phyloP scores from a whole-genome alignment of 2,797 vertebrate genomes.

The Phoxinus dragarum region DNA sequence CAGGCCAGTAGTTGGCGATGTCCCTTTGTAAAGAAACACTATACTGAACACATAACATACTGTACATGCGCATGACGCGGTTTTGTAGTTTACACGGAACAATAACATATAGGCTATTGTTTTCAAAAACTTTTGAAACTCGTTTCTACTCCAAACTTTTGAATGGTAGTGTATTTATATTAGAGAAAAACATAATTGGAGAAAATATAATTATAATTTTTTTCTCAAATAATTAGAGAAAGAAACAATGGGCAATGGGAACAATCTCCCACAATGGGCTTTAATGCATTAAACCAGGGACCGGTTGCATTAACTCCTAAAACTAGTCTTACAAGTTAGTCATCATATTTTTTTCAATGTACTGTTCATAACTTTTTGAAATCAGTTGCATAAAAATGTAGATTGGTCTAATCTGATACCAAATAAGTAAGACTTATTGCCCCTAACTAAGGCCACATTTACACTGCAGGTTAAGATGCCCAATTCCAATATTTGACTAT shows the following conservation, averaged over 20 bases:
- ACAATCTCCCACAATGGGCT: not conserved
- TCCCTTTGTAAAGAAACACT: too few species aligned
- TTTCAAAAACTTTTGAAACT: not conserved
- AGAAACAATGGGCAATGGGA: not conserved
- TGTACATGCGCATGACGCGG: not conserved
- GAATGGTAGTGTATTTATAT: not conserved
- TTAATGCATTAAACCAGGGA: slow-evolving; percentile 4
- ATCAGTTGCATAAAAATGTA: not conserved
- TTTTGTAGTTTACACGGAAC: not conserved
- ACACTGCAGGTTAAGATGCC: not conserved
- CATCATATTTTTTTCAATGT: not conserved
- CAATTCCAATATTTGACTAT: not conserved
- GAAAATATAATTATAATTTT: not conserved
- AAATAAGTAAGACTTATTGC: not conserved
- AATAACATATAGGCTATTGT: not conserved
- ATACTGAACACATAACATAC: not conserved
- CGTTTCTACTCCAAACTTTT: too few species aligned
- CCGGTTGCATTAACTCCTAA: not conserved
- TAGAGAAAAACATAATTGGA: not conserved
- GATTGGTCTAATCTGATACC: not conserved
- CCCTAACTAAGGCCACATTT: not conserved
- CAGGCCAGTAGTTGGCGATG: too few species aligned
- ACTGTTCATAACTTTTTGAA: not conserved
- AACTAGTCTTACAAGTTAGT: not conserved
- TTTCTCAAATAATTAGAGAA: not conserved